Percentiles rank a stretch among this genome's conserved stretches.
These are phyloP conservation scores for Platyrinchus mystaceus DNA, from an alignment of 2,797 vertebrate genomes.

Conservation along the genomic window DNA sequence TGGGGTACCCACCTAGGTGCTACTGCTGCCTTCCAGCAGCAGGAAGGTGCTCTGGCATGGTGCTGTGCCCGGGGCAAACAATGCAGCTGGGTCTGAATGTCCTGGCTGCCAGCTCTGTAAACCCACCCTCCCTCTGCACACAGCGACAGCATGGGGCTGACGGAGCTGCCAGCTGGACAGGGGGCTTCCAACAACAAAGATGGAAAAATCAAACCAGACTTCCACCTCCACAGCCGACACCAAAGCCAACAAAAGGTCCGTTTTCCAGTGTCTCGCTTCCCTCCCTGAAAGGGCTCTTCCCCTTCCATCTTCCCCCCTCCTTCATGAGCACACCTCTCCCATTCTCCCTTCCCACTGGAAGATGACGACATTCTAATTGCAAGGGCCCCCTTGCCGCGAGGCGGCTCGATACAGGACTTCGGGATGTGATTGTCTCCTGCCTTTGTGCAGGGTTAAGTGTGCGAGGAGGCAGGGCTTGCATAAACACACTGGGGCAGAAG, in stretches of 20 bases:
- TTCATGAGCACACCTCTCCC: neutral
- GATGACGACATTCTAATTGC: slow-evolving; percentile 48
- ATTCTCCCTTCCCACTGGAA: slow-evolving; percentile 31
- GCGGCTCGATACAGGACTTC: slow-evolving; percentile 2
- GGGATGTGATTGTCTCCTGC: slow-evolving; percentile 44
- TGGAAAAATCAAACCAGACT: neutral
- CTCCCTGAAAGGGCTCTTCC: neutral
- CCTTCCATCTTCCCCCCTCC: slow-evolving; percentile 1
- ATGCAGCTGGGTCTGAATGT: neutral
- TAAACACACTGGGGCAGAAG: neutral
- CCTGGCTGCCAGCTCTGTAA: neutral
- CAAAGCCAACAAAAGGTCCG: neutral
- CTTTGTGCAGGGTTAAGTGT: slow-evolving; percentile 68
- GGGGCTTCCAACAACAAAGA: neutral
- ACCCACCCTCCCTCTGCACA: neutral
- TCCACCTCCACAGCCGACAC: neutral
- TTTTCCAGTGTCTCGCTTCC: neutral
- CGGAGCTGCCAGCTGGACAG: neutral
- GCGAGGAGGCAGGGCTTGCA: slow-evolving; percentile 41
- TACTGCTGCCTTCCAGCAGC: neutral
- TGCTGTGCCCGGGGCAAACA: neutral
- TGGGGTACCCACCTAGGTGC: neutral
- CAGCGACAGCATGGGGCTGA: neutral
- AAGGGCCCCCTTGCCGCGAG: slow-evolving; percentile 34
- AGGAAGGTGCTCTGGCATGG: rapidly evolving